Base-by-base conservation (phyloP, 2,888 invertebrate genomes). In the Agonum fuliginosum region DNA sequence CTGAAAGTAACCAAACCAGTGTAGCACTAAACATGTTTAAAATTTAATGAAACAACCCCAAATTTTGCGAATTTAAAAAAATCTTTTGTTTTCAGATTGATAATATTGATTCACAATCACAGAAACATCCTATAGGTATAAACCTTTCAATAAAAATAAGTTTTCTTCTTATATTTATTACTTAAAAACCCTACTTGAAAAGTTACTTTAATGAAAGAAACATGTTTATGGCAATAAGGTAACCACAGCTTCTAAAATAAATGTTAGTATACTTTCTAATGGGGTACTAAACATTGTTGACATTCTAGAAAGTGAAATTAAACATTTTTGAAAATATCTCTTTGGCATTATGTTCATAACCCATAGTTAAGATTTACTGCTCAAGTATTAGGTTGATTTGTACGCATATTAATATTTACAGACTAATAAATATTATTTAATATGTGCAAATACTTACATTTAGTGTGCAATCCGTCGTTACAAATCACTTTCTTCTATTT, bases 221-320 rank as follows among this genome's bases (percentile, higher is more conserved):
- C 43, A 43, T 14, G 43, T 43, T 2, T 43, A n/a, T 43, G 14
- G 14, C 5, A 43, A 43, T 43, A 43, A 14, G 14, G n/a, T n/a
- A 8, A 41, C 4, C 14, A 41, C 41, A 12, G 12, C 12, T 41
- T 41, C 37, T 37, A 10, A 37, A 37, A 54, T 12, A 22, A 54
- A 54, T 54, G 22, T 54, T 54, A 54, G 54, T 54, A 24, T 54
- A 54, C 54, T 54, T 54, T 54, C 54, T 20, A 54, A 19, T 24
- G 22, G n/a, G 48, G 12, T 54, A 54, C 24, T 54, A 54, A 43
- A 46, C 17, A 37, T 24, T 24, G 54, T 54, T 24, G 24, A 22
- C 43, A 54, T n/a, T n/a, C 20, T 24, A 54, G 54, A 54, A 54
- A 54, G 54, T 54, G 24, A n/a, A 54, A 22, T 22, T 54, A 54